phyloP scores from a whole-genome alignment of 2,888 invertebrate genomes.

The Nymphalis polychloros region DNA sequence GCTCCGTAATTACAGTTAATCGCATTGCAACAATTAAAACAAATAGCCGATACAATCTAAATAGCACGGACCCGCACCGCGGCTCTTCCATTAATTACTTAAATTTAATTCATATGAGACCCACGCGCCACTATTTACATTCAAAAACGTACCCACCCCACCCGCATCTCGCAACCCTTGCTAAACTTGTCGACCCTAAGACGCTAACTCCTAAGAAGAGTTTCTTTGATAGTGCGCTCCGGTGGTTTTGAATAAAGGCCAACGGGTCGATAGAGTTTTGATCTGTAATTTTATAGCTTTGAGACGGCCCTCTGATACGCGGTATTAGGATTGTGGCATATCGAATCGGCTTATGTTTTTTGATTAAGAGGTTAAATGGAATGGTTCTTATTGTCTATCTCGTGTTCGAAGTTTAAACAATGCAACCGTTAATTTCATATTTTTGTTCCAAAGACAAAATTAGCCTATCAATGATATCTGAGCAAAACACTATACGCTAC shows the following conservation, averaged over 20 bases:
- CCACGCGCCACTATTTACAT: conserved; percentile 77
- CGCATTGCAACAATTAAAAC: conserved; percentile 49
- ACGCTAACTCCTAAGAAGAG: conserved; percentile 78
- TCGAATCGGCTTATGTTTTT: conserved; percentile 59
- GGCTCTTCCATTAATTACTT: conserved; percentile 76
- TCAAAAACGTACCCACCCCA: conserved; percentile 73
- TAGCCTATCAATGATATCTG: no score
- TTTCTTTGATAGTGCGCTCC: conserved; percentile 81
- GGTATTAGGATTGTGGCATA: conserved; percentile 68
- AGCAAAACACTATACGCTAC: no score
- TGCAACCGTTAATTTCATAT: neutral
- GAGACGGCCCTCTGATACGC: conserved; percentile 68
- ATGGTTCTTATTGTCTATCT: conserved; percentile 22
- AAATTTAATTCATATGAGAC: conserved; percentile 81
- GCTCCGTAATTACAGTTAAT: conserved; percentile 62
- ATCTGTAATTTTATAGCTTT: conserved; percentile 82
- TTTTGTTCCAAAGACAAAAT: neutral
- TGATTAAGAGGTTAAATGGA: conserved; percentile 48
- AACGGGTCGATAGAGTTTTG: conserved; percentile 79
- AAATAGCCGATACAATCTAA: conserved; percentile 54
- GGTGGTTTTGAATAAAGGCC: conserved; percentile 76
- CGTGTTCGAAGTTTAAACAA: conserved; percentile 22
- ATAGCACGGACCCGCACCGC: conserved; percentile 43
- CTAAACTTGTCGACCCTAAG: conserved; percentile 78
- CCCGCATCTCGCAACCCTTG: conserved; percentile 78